Evolutionary conservation across 1,140 invertebrate genomes (phyloP), one percentile per base, ranked within the genome.

Genomic region (Euwallacea fornicatus): DNA sequence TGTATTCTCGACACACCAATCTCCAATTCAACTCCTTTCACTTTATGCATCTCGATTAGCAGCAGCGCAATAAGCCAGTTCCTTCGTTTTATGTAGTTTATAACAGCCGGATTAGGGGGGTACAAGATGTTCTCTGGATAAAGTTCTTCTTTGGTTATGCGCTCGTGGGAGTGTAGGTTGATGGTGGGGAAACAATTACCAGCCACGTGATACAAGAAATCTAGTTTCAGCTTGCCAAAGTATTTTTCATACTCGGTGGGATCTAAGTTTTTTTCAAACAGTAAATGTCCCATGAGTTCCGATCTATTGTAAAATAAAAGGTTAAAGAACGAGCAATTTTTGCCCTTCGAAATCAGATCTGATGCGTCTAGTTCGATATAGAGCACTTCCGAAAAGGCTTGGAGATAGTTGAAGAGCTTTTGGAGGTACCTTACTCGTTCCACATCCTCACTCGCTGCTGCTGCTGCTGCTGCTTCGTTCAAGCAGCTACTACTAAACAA

Each of bases 51-150:
- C 47, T 83, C 82, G 67, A 84, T 82, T 15, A 88, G 74, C 4
- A 89, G 77, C 73, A 86, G 84, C 2, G 85, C 86, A 16, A 88
- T 70, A 1, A 88, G 61, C 83, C 84, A 84, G 73, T 87, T 88
- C 61, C 87, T 82, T 44, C 82, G 82, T 60, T 83, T 80, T 6
- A 88, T 81, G 65, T 88, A 88, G 61, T 83, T 83, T 33, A 88
- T 78, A 7, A 88, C 77, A 61, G 72, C 76, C 67, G 78, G 77
- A 76, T 16, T 77, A 0, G 76, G 78, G 41, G 62, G 61, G 78
- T 81, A 73, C 54, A 81, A 41, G 55, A 54, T 74, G 56, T 77
- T 75, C 43, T 76, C 74, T 3, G 71, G 76, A 43, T 69, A 74
- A 44, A 75, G 44, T 42, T 74, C 59, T 9, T 72, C 76, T 33